Evolutionary conservation across 2,888 invertebrate genomes (phyloP).

Genomic region (Tiliacea citrago): DNA sequence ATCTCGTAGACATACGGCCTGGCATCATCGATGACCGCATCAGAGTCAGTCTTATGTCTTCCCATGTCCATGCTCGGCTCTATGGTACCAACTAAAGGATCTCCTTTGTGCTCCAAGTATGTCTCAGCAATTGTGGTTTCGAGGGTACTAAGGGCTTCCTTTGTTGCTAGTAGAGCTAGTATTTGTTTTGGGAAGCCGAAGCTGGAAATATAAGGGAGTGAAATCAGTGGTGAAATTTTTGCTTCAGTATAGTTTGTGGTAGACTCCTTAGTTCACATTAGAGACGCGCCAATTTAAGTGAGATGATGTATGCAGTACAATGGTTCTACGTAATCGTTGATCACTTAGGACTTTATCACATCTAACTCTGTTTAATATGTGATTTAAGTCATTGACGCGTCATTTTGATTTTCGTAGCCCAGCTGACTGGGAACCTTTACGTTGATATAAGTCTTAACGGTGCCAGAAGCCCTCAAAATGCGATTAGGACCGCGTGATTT

Average conservation of each 20-base stretch:
- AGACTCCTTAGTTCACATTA: neutral
- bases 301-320: neutral
- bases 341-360: neutral
- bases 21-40: slow-evolving; percentile 94
- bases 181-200: slow-evolving; percentile 94
- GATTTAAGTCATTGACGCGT: neutral
- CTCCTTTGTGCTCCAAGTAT: slow-evolving; percentile 97
- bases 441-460: neutral
- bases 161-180: slow-evolving; percentile 92
- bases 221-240: neutral
- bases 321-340: neutral
- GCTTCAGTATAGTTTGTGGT: neutral
- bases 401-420: neutral
- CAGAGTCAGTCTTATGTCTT: slow-evolving; percentile 95
- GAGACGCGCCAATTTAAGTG: neutral
- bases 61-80: slow-evolving; percentile 99
- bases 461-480: neutral
- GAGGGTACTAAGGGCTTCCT: slow-evolving; percentile 91
- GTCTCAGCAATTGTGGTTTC: slow-evolving; percentile 93
- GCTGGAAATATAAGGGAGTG: slow-evolving; percentile 72
- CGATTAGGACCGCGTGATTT: neutral
- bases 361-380: neutral
- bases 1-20: slow-evolving; percentile 97
- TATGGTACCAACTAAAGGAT: slow-evolving; percentile 98
- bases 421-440: neutral